Percentiles rank a stretch among this genome's conserved stretches.
Evolutionary conservation across 2,797 vertebrate genomes (phyloP).

Genomic region (Ctenosaura bakeri): DNA sequence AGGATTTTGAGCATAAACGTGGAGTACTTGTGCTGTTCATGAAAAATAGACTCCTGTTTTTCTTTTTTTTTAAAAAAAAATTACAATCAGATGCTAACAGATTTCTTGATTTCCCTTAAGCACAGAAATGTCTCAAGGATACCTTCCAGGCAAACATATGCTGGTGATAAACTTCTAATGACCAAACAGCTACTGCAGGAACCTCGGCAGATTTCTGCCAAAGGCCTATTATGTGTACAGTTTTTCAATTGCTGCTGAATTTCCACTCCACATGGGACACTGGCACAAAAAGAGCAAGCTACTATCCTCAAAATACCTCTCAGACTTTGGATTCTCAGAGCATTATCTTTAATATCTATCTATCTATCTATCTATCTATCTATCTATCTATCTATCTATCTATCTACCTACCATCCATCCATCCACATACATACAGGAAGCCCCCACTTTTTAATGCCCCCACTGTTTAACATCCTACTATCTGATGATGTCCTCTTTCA

Average conservation of each 20-base stretch:
- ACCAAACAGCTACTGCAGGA: too few species aligned
- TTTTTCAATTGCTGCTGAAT: background rate
- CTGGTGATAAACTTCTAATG: background rate
- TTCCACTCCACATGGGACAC: background rate
- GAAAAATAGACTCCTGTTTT: conserved; percentile 27
- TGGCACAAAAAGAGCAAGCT: background rate
- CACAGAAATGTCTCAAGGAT: background rate
- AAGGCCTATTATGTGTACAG: background rate
- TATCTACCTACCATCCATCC: too few species aligned
- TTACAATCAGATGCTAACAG: conserved; percentile 46
- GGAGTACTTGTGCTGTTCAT: conserved; percentile 29
- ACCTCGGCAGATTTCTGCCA: background rate
- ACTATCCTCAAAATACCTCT: conserved; percentile 8
- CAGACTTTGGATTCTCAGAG: background rate
- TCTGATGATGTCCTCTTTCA: too few species aligned
- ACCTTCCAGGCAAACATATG: conserved; percentile 10
- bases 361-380: too few species aligned
- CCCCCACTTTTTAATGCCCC: too few species aligned
- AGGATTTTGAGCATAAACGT: conserved; percentile 50
- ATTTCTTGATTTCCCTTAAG: conserved; percentile 35
- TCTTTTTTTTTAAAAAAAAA: background rate
- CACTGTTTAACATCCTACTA: too few species aligned
- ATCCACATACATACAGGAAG: too few species aligned
- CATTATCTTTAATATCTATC: too few species aligned
- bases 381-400: too few species aligned